A percentile compares a stretch with the other conserved stretches of the same genome.
phyloP scores from a whole-genome alignment of 2,113 vertebrate species.

The Bettongia penicillata region DNA sequence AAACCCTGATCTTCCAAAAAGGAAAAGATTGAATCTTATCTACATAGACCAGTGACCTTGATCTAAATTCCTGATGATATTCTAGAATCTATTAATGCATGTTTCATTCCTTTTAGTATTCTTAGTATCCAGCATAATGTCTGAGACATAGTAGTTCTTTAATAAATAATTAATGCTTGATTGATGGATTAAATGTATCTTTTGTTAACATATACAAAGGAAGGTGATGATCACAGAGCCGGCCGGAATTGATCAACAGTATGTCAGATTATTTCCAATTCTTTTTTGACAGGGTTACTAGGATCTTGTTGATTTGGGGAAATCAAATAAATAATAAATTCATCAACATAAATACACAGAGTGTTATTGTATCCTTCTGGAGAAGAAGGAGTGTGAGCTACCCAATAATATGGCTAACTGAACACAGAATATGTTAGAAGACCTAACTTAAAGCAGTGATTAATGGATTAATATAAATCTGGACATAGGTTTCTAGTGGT shows the following conservation, averaged over 20 bases:
- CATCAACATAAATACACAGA: not conserved
- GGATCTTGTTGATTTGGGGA: not conserved
- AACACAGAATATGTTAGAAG: not conserved
- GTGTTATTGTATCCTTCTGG: not conserved
- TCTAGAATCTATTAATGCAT: not conserved
- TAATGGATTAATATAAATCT: too few species aligned
- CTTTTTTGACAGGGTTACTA: not conserved
- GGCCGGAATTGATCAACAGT: not conserved
- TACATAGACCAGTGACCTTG: not conserved
- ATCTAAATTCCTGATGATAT: not conserved
- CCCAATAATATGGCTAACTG: not conserved
- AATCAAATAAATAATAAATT: not conserved
- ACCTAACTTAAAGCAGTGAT: not conserved
- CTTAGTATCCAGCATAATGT: not conserved
- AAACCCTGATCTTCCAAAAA: too few species aligned
- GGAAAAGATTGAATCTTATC: too few species aligned
- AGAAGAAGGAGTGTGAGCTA: not conserved
- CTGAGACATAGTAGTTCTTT: not conserved
- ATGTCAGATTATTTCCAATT: not conserved
- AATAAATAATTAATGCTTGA: not conserved
- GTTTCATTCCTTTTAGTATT: not conserved
- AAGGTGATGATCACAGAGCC: not conserved
- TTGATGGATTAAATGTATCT: not conserved
- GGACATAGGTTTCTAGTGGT: not conserved
- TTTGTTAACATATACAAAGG: not conserved